phyloP scores from a whole-genome alignment of 1,140 invertebrate genomes.

The Leguminivora glycinivorella region DNA sequence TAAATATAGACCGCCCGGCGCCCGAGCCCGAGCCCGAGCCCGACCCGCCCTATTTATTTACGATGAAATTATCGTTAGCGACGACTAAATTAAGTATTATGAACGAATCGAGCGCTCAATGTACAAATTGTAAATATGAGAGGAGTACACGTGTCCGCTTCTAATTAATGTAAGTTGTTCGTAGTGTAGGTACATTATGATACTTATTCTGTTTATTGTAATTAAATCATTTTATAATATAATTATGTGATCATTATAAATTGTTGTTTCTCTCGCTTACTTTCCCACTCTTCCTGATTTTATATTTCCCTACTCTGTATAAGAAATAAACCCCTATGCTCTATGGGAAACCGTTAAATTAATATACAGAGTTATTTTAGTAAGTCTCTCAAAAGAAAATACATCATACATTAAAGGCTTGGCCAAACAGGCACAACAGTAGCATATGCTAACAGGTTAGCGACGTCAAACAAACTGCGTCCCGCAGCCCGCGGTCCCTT shows the following conservation, averaged over 20 bases:
- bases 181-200: slow-evolving; percentile 80
- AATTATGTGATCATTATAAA: slow-evolving; percentile 80
- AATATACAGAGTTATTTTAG: too few species aligned
- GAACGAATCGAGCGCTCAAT: slow-evolving; percentile 78
- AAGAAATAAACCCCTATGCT: too few species aligned
- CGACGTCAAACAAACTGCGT: too few species aligned
- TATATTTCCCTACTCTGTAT: too few species aligned
- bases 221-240: slow-evolving; percentile 82
- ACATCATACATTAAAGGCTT: too few species aligned
- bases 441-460: too few species aligned
- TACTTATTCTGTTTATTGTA: slow-evolving; percentile 81
- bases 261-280: slow-evolving; percentile 61
- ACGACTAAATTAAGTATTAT: slow-evolving; percentile 73
- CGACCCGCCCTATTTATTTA: slow-evolving; percentile 66
- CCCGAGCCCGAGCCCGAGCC: slow-evolving; percentile 39
- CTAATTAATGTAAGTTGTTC: slow-evolving; percentile 79
- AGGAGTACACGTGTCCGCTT: slow-evolving; percentile 79
- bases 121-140: slow-evolving; percentile 80
- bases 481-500: too few species aligned
- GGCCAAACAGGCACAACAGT: too few species aligned
- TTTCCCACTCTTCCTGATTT: not conserved
- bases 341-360: too few species aligned
- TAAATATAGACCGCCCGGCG: slow-evolving; percentile 43
- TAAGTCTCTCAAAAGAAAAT: too few species aligned
- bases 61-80: slow-evolving; percentile 59